These are phyloP conservation scores for Poeciliopsis infans DNA, from an alignment of 2,797 vertebrate genomes.

Conservation along the genomic window DNA sequence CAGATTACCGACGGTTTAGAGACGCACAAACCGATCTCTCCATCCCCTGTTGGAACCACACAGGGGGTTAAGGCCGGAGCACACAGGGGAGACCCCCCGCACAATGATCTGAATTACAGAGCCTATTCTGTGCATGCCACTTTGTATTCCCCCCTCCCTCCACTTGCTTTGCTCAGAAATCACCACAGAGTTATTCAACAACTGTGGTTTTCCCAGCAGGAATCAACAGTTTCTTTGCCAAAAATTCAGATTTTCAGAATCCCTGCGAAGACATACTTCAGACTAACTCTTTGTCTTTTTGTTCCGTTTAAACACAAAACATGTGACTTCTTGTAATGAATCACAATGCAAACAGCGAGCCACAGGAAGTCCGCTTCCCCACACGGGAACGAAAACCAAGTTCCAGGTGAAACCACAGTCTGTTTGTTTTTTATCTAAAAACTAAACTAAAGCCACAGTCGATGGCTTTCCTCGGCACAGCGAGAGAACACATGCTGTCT, in stretches of 20 bases:
- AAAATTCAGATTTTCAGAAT: conserved; percentile 33
- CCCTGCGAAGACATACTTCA: conserved; percentile 15
- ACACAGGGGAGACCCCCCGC: conserved; percentile 60
- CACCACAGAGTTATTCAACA: conserved; percentile 46
- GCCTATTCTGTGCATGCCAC: conserved; percentile 61
- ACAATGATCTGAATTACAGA: conserved; percentile 72
- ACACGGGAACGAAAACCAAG: conserved; percentile 24
- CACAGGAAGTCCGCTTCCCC: conserved; percentile 23
- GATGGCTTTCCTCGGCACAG: conserved; percentile 40
- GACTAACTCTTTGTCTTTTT: conserved; percentile 33
- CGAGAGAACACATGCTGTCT: conserved; percentile 35
- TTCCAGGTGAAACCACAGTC: conserved; percentile 52
- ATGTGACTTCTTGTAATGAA: conserved; percentile 25
- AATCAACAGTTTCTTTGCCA: conserved; percentile 42
- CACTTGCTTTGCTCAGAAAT: conserved; percentile 48
- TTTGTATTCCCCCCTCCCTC: conserved; percentile 53
- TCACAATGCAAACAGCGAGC: conserved; percentile 8
- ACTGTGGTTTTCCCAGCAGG: conserved; percentile 64
- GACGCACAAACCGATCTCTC: conserved; percentile 54
- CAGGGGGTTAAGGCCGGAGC: conserved; percentile 67
- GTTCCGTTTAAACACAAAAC: conserved; percentile 37
- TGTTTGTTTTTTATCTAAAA: too few relatives aligned
- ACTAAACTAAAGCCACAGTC: conserved; percentile 25
- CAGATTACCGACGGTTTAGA: conserved; percentile 73
- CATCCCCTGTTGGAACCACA: conserved; percentile 66